phyloP scores from a whole-genome alignment of 2,888 invertebrate species.

The Drosophila melanosoma region DNA sequence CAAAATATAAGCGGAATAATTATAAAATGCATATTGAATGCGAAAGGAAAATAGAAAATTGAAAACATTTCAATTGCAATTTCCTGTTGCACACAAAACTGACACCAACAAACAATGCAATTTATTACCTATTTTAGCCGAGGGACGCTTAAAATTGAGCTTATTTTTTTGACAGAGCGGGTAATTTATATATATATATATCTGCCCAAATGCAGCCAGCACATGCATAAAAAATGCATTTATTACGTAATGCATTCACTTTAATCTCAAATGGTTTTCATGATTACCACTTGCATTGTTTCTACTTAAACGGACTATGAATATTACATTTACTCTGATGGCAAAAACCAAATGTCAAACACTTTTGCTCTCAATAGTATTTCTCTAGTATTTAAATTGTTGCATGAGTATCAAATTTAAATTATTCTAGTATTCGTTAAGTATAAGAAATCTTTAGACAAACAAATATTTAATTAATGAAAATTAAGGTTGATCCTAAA shows the following conservation, averaged over 20 bases:
- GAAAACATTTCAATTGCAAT: constrained; percentile 53
- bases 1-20: constrained; percentile 37
- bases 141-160: constrained; percentile 9
- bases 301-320: constrained; percentile 53
- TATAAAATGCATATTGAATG: constrained; percentile 40
- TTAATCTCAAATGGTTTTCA: constrained; percentile 55
- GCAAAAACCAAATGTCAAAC: background rate
- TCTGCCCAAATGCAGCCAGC: constrained; percentile 20
- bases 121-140: constrained; percentile 42
- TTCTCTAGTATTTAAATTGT: constrained; percentile 11
- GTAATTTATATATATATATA: constrained; percentile 33
- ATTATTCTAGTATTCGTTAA: background rate
- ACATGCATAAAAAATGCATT: background rate
- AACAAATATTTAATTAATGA: too few relatives aligned
- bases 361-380: background rate
- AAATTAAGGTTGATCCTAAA: too few relatives aligned
- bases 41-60: constrained; percentile 25
- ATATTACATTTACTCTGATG: constrained; percentile 36
- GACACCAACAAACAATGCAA: constrained; percentile 45
- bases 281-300: constrained; percentile 39
- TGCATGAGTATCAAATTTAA: background rate
- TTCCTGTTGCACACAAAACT: constrained; percentile 53
- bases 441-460: background rate
- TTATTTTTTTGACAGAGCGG: background rate
- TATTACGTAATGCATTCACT: constrained; percentile 3